A percentile compares a stretch with the other conserved stretches of the same genome.
Evolutionary conservation across 2,888 invertebrate species (phyloP).

Genomic region (Entomobrya multifasciata): DNA sequence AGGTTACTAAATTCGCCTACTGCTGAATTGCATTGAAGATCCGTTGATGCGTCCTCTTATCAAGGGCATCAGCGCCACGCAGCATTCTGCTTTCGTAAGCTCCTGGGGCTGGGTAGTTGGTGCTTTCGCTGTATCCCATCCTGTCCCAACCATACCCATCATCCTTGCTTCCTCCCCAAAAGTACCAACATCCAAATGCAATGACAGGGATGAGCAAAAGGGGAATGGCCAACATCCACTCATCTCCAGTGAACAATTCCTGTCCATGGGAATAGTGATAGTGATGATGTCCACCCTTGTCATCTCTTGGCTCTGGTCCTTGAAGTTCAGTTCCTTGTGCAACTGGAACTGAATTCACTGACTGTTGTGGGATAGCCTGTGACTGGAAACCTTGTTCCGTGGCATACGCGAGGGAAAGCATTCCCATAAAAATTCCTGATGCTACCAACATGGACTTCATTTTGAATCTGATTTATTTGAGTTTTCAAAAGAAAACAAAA

Average conservation of each 20-base stretch:
- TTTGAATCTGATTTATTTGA: conserved; percentile 36
- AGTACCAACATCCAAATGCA: conserved; percentile 74
- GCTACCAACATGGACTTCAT: conserved; percentile 73
- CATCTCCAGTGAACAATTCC: conserved; percentile 76
- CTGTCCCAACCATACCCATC: conserved; percentile 75
- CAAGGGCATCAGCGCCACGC: conserved; percentile 71
- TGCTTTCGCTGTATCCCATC: conserved; percentile 74
- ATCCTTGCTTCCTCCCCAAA: conserved; percentile 74
- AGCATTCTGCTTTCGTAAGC: conserved; percentile 72
- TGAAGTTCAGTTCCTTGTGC: conserved; percentile 65
- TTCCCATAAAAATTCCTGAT: conserved; percentile 65
- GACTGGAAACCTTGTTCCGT: conserved; percentile 24
- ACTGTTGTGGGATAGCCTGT: background rate
- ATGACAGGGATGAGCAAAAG: conserved; percentile 74
- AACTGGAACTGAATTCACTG: conserved; percentile 50
- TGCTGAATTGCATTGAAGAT: conserved; percentile 77
- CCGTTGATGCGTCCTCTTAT: conserved; percentile 76
- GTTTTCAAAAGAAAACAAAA: background rate
- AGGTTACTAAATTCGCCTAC: conserved; percentile 39
- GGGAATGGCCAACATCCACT: conserved; percentile 73
- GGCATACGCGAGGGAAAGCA: conserved; percentile 64
- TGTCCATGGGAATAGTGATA: conserved; percentile 75
- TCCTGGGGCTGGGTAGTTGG: conserved; percentile 67
- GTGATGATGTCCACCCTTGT: conserved; percentile 64
- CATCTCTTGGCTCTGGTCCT: conserved; percentile 70